phyloP scores from a whole-genome alignment of 1,140 invertebrate species.

The Caerostris extrusa region DNA sequence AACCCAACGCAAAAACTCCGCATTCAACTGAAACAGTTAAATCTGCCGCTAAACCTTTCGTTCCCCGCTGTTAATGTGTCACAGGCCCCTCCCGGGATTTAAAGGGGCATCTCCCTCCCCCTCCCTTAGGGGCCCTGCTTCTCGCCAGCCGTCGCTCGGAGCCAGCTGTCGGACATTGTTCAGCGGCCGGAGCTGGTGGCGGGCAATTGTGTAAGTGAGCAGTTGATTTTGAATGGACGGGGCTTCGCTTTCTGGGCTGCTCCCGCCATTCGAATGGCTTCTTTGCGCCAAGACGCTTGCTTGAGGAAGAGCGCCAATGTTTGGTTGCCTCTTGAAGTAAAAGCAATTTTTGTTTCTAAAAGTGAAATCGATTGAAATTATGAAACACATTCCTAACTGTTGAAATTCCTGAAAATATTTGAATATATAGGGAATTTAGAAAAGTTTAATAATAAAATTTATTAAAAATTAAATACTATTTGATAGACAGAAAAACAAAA shows the following conservation, averaged over 20 bases:
- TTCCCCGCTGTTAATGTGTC: not conserved
- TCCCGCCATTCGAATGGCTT: not conserved
- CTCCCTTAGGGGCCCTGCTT: not conserved
- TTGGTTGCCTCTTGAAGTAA: no score
- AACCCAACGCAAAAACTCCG: not conserved
- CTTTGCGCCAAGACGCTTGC: not conserved
- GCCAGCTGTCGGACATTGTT: not conserved
- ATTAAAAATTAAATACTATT: no score
- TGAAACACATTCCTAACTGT: no score
- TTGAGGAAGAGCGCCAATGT: not conserved
- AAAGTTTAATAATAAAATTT: no score
- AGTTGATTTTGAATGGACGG: constrained; percentile 15
- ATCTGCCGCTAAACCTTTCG: not conserved
- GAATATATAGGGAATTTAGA: no score
- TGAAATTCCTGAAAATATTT: no score
- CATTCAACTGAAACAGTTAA: not conserved
- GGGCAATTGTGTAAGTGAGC: constrained; percentile 1
- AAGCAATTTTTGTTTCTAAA: not conserved
- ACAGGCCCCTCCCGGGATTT: not conserved
- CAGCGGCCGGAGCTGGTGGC: not conserved
- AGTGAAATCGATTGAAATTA: not conserved
- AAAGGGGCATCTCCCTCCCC: not conserved
- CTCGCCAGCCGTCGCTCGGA: not conserved
- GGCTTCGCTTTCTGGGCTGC: constrained; percentile 8
- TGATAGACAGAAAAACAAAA: no score